A percentile compares a stretch with the other conserved stretches of the same genome.
phyloP scores from a whole-genome alignment of 2,797 vertebrate species.

The Pseudochirops cupreus region DNA sequence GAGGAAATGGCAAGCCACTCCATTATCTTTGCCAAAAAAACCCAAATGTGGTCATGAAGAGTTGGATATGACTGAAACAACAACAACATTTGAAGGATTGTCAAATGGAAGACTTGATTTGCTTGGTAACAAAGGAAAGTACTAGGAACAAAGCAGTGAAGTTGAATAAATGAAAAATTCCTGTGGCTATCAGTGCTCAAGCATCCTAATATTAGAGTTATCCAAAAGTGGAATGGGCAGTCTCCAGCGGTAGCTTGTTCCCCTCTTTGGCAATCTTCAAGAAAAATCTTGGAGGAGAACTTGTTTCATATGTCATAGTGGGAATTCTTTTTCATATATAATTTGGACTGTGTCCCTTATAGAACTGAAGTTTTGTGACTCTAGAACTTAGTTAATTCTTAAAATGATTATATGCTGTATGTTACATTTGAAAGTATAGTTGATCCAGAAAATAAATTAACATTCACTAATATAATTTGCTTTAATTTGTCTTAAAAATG shows the following conservation, averaged over 20 bases:
- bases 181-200: neutral
- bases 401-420: constrained; percentile 15
- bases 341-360: neutral
- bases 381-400: neutral
- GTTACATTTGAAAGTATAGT: constrained; percentile 13
- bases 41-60: neutral
- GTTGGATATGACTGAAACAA: neutral
- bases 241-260: neutral
- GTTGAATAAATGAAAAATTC: neutral
- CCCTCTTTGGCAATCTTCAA: neutral
- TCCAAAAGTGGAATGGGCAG: neutral
- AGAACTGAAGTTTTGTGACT: neutral
- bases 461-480: constrained; percentile 12
- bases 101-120: neutral
- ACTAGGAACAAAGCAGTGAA: neutral
- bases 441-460: constrained; percentile 38
- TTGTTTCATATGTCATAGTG: neutral
- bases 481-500: constrained; percentile 51
- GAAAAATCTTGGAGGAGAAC: neutral
- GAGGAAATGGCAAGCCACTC: neutral
- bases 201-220: neutral
- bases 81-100: neutral
- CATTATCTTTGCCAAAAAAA: neutral
- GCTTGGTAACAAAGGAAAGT: neutral
- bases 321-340: neutral